phyloP scores from a whole-genome alignment of 2,797 vertebrate genomes.

The Oreochromis mossambicus region DNA sequence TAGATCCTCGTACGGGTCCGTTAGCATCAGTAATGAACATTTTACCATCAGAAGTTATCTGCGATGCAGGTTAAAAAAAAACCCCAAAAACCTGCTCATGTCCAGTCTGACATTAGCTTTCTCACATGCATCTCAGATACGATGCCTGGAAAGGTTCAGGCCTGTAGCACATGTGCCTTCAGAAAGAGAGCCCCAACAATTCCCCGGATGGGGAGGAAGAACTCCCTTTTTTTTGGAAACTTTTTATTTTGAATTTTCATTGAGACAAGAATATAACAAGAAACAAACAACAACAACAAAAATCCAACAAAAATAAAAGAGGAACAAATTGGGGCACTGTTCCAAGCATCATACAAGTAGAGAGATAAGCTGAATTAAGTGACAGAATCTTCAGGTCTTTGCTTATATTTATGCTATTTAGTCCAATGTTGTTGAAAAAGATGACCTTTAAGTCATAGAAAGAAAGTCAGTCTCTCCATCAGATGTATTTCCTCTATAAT shows the following conservation, averaged over 20 bases:
- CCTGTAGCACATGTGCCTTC: fast-evolving
- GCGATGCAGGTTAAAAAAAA: neutral
- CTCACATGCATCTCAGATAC: fast-evolving
- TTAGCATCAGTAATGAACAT: fast-evolving
- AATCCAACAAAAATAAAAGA: no score
- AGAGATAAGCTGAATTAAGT: neutral
- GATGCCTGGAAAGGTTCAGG: fast-evolving
- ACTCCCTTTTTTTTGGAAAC: no score
- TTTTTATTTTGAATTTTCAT: no score
- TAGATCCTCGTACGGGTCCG: neutral
- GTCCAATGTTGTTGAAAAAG: neutral
- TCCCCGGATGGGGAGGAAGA: no score
- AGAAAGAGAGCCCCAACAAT: neutral
- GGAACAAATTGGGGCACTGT: neutral
- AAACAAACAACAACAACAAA: no score
- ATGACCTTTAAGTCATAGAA: neutral
- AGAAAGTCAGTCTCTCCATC: neutral
- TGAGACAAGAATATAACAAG: no score
- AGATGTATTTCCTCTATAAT: neutral
- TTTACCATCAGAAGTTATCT: neutral
- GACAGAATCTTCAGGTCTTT: neutral
- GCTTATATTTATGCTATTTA: neutral
- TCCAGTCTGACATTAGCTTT: no score
- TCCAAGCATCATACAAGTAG: neutral
- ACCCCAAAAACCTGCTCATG: no score